Conservation (phyloP, 2,113 vertebrate species). For the Centropus unirufus region DNA sequence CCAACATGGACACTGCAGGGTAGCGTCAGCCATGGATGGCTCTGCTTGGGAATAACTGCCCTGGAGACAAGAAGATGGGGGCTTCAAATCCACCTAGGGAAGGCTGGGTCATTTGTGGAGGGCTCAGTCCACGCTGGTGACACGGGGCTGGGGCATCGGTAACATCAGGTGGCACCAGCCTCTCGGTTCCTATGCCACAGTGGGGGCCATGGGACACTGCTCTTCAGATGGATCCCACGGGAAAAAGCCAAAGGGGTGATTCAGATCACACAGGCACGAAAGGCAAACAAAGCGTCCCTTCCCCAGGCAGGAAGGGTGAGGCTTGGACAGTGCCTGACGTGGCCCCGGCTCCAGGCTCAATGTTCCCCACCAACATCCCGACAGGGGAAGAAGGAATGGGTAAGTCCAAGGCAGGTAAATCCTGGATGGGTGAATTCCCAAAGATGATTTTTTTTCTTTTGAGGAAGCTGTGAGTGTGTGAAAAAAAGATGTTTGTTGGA, state of each 20-base stretch:
- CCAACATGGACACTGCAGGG: background rate
- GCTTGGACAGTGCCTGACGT: background rate
- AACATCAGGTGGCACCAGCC: background rate
- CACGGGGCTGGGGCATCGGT: background rate
- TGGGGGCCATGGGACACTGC: background rate
- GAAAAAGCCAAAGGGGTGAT: background rate
- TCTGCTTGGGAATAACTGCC: background rate
- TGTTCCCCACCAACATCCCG: background rate
- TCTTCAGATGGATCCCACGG: background rate
- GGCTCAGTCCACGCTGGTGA: background rate
- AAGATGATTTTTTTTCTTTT: background rate
- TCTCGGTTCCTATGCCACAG: background rate
- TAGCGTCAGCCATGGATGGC: background rate
- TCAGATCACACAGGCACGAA: background rate
- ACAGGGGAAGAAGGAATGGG: background rate
- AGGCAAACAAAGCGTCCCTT: background rate
- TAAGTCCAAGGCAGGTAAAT: background rate
- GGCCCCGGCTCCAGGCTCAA: background rate
- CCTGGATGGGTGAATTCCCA: background rate
- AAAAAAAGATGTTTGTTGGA: background rate
- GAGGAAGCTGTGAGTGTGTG: background rate
- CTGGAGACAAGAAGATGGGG: background rate
- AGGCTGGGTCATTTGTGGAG: background rate
- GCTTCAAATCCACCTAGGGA: background rate
- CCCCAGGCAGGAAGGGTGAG: background rate